Conservation (phyloP, 2,888 invertebrate genomes). For the Formica aserva region DNA sequence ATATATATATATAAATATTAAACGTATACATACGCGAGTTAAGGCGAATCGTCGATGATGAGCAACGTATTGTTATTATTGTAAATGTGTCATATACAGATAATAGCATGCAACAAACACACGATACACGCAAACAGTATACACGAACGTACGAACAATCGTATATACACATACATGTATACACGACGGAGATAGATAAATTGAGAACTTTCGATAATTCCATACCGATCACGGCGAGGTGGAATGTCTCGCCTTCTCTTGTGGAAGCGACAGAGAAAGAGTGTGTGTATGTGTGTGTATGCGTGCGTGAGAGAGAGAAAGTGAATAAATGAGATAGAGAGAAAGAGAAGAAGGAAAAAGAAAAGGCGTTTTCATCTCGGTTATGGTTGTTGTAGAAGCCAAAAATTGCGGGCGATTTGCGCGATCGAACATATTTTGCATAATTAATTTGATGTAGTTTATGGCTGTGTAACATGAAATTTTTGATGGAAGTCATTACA, state of each 20-base stretch:
- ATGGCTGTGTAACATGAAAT: background rate
- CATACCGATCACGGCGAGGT: constrained; percentile 81
- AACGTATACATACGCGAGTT: constrained; percentile 60
- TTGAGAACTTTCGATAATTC: constrained; percentile 84
- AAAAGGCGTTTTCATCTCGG: constrained; percentile 46
- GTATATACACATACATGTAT: constrained; percentile 41
- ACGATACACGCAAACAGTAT: constrained; percentile 24
- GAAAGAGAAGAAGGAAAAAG: background rate
- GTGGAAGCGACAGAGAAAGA: constrained; percentile 52
- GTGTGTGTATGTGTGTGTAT: background rate
- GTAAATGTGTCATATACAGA: constrained; percentile 84
- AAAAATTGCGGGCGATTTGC: constrained; percentile 40
- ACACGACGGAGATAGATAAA: constrained; percentile 63
- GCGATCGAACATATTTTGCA: constrained; percentile 16
- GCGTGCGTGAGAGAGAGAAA: background rate
- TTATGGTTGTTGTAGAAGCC: constrained; percentile 34
- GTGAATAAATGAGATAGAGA: background rate
- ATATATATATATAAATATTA: constrained; percentile 77
- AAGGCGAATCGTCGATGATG: constrained; percentile 75
- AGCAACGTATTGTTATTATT: constrained; percentile 83
- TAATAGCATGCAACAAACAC: constrained; percentile 74
- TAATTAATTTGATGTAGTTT: background rate
- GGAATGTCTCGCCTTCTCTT: constrained; percentile 77
- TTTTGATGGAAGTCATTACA: constrained; percentile 11
- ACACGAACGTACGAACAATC: constrained; percentile 44